Conservation (phyloP, 2,888 invertebrate genomes). For the Pollenia labialis region DNA sequence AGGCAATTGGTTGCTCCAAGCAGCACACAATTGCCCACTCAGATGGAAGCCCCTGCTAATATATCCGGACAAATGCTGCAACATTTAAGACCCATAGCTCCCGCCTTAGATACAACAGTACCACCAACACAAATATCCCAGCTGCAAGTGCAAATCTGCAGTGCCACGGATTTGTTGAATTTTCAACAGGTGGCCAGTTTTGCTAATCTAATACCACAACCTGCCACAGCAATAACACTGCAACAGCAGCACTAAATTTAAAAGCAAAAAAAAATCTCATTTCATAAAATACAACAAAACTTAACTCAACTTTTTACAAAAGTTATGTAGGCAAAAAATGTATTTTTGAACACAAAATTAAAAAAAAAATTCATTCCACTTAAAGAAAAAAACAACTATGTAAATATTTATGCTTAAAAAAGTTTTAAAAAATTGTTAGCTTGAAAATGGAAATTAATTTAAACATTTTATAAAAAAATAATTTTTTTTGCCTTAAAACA, state of each 20-base stretch:
- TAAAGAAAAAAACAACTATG: neutral
- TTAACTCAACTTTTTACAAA: conserved; percentile 4
- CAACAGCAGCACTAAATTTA: conserved; percentile 44
- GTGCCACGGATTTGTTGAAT: conserved; percentile 78
- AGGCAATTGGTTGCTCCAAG: conserved; percentile 65
- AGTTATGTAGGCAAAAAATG: neutral
- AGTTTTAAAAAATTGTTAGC: no score
- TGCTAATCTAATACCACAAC: conserved; percentile 64
- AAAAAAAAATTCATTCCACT: conserved; percentile 59
- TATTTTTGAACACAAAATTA: conserved; percentile 24
- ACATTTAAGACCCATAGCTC: conserved; percentile 79
- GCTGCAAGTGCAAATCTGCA: conserved; percentile 78
- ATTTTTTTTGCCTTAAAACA: conserved; percentile 13
- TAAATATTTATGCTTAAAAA: no score
- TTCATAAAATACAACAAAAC: conserved; percentile 1
- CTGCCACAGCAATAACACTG: conserved; percentile 41
- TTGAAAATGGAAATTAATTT: conserved; percentile 19
- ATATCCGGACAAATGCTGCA: conserved; percentile 69
- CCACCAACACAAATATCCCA: conserved; percentile 65
- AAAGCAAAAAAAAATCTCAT: conserved; percentile 37
- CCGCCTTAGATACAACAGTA: conserved; percentile 72
- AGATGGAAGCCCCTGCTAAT: conserved; percentile 69
- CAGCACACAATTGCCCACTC: conserved; percentile 45
- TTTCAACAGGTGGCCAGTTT: conserved; percentile 75
- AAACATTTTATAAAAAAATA: neutral